Conservation (phyloP, 2,888 invertebrate species). For the Dexiosoma caninum region DNA sequence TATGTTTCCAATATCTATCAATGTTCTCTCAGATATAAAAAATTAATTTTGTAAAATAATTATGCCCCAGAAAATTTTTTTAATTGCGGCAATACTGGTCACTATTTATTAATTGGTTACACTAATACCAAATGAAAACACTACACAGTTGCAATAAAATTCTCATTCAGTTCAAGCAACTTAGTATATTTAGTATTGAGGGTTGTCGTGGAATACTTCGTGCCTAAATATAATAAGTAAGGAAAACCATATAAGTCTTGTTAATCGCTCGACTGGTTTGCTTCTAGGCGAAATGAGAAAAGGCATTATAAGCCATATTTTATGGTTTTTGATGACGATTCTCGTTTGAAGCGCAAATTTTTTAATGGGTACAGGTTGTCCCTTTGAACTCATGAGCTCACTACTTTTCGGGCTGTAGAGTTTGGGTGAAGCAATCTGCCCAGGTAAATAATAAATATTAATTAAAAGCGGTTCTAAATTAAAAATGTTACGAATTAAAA, state of each 20-base stretch:
- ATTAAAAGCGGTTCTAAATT: too few species aligned
- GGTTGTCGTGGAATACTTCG: slow-evolving; percentile 51
- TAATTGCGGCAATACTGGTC: too few species aligned
- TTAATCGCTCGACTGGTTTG: slow-evolving; percentile 72
- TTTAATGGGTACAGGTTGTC: slow-evolving; percentile 76
- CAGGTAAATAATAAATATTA: slow-evolving; percentile 40
- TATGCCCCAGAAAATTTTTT: too few species aligned
- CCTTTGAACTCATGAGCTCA: slow-evolving; percentile 68
- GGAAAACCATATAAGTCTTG: slow-evolving; percentile 74
- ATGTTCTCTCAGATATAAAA: too few species aligned
- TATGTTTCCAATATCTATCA: too few species aligned
- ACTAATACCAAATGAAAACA: neutral
- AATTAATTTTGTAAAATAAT: too few species aligned
- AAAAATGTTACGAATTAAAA: too few species aligned
- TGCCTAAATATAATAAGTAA: slow-evolving; percentile 76
- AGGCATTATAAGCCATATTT: neutral
- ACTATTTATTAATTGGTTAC: too few species aligned
- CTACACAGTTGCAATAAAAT: slow-evolving; percentile 6
- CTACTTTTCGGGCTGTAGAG: slow-evolving; percentile 72
- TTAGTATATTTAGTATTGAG: slow-evolving; percentile 1
- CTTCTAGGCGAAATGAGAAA: slow-evolving; percentile 71
- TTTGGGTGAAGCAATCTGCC: slow-evolving; percentile 76
- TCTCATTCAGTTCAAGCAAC: slow-evolving; percentile 45
- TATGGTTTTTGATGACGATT: slow-evolving; percentile 5
- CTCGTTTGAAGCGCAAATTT: slow-evolving; percentile 73